phyloP scores from a whole-genome alignment of 2,113 vertebrate genomes.

The Amazona vittata region DNA sequence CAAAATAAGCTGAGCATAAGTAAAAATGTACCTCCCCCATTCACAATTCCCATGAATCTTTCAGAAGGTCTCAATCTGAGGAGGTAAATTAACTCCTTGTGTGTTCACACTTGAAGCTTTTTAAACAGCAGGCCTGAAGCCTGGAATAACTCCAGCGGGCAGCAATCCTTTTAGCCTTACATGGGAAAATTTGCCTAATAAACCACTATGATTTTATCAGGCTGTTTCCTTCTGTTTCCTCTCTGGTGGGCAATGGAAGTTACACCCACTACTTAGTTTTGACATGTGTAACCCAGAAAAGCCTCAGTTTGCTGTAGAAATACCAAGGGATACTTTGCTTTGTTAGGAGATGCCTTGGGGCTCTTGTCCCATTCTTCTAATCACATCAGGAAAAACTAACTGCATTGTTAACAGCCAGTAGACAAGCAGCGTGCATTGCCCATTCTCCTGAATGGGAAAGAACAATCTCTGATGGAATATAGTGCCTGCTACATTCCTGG shows the following conservation, averaged over 20 bases:
- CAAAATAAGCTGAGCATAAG: neutral
- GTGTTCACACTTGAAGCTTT: neutral
- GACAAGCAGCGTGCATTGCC: neutral
- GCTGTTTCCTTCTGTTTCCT: constrained; percentile 49
- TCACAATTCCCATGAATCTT: neutral
- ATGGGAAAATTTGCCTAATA: constrained; percentile 26
- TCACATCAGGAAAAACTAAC: constrained; percentile 7
- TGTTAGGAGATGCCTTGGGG: constrained; percentile 29
- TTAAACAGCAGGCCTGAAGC: neutral
- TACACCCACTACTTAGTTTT: constrained; percentile 25
- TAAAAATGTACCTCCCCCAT: constrained; percentile 2
- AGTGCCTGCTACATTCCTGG: constrained; percentile 15
- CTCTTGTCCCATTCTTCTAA: constrained; percentile 30
- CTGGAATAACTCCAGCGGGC: constrained; percentile 13
- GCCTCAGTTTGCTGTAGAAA: neutral
- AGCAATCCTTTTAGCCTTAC: constrained; percentile 17
- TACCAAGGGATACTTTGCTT: neutral
- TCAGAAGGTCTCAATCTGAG: constrained; percentile 17
- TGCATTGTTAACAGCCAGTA: constrained; percentile 25
- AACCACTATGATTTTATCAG: constrained; percentile 28
- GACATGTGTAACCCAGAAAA: constrained; percentile 58
- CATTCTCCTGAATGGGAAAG: constrained; percentile 38
- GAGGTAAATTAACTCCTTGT: constrained; percentile 24
- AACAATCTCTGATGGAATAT: constrained; percentile 44
- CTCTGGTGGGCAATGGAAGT: constrained; percentile 32